phyloP scores from a whole-genome alignment of 2,888 invertebrate genomes.

The Parnassius smintheus region DNA sequence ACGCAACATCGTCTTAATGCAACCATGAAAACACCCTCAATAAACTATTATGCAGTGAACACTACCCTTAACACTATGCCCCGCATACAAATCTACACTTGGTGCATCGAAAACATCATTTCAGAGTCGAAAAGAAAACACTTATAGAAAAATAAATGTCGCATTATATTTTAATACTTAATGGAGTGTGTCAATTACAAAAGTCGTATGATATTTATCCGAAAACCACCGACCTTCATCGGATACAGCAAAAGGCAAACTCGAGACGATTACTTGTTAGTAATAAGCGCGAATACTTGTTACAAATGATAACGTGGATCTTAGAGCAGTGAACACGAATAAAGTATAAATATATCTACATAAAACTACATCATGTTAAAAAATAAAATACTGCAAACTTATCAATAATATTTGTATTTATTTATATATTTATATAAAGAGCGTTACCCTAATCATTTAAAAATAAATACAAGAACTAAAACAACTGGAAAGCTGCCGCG shows the following conservation, averaged over 20 bases:
- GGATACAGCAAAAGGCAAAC: slow-evolving; percentile 20
- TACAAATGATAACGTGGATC: not conserved
- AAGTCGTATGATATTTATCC: slow-evolving; percentile 8
- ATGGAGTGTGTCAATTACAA: slow-evolving; percentile 51
- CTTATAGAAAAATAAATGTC: slow-evolving; percentile 69
- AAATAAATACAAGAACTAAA: slow-evolving; percentile 9
- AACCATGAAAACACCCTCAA: slow-evolving; percentile 49
- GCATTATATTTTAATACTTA: slow-evolving; percentile 53
- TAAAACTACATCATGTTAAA: slow-evolving; percentile 11
- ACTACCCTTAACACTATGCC: slow-evolving; percentile 49
- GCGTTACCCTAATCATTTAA: not conserved
- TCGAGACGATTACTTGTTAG: slow-evolving; percentile 21
- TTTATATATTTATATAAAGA: slow-evolving; percentile 17
- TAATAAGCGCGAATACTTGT: slow-evolving; percentile 4
- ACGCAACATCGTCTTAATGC: not conserved
- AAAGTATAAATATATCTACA: slow-evolving; percentile 1
- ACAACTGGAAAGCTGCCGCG: slow-evolving; percentile 20
- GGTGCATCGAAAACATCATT: slow-evolving; percentile 51
- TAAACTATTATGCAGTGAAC: slow-evolving; percentile 38
- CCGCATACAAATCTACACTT: slow-evolving; percentile 61
- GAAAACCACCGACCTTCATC: slow-evolving; percentile 1
- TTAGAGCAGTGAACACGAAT: not conserved
- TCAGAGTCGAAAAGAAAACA: slow-evolving; percentile 50
- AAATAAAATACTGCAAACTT: slow-evolving; percentile 21
- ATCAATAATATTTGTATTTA: slow-evolving; percentile 12